These are phyloP conservation scores for Hermodice carunculata DNA, from an alignment of 2,888 invertebrate genomes.

Conservation along the genomic window DNA sequence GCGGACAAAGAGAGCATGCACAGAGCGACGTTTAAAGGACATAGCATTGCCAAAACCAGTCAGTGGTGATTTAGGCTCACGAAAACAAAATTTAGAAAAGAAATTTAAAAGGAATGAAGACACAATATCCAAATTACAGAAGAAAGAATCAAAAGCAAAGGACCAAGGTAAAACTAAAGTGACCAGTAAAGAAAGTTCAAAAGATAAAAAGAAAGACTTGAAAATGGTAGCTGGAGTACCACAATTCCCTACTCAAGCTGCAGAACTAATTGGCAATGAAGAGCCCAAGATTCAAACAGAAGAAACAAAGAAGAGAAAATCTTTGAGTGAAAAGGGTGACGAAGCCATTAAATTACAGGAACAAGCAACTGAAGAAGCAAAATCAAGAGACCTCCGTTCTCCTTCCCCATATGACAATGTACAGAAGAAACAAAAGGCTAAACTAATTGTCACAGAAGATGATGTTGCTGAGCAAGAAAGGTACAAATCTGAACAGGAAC, in stretches of 20 bases:
- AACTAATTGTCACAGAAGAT: not conserved
- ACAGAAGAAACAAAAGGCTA: not conserved
- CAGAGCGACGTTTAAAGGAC: too few species aligned
- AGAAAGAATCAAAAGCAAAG: too few species aligned
- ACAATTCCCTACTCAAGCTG: not conserved
- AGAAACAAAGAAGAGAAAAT: not conserved
- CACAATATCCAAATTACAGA: too few species aligned
- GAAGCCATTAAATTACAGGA: not conserved
- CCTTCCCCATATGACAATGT: conserved; percentile 39
- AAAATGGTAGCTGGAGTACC: not conserved
- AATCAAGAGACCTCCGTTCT: conserved; percentile 17
- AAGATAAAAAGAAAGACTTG: not conserved
- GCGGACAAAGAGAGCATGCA: too few species aligned
- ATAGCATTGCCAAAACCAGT: too few species aligned
- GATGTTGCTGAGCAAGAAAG: not conserved
- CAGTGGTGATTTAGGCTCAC: too few species aligned
- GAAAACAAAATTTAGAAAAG: too few species aligned
- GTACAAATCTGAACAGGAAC: not conserved
- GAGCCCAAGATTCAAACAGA: not conserved
- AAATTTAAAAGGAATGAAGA: too few species aligned
- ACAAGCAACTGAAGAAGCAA: not conserved
- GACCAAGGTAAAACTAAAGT: too few species aligned
- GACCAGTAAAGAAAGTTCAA: too few species aligned
- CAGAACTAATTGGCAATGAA: not conserved
- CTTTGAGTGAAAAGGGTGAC: too few species aligned